Conservation (phyloP, 1,140 invertebrate species). For the Melipona quadrifasciata region DNA sequence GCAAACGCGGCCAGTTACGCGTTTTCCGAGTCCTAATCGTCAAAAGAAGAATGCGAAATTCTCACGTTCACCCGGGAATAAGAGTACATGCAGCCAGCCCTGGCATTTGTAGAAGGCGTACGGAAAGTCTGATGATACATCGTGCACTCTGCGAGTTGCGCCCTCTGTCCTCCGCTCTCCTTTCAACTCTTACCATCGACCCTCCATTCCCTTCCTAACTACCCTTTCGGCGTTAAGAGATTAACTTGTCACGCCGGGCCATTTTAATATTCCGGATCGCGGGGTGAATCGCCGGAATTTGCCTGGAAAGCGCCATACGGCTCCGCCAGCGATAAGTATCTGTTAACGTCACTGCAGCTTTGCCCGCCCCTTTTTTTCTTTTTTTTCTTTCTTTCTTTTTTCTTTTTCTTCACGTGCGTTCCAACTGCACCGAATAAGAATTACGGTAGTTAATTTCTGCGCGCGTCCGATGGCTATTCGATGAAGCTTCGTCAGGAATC, state of each 20-base stretch:
- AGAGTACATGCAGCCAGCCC: conserved; percentile 50
- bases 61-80: conserved; percentile 25
- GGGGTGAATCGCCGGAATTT: conserved; percentile 60
- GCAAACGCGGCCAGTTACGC: not conserved
- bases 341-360: conserved; percentile 54
- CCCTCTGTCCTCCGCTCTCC: conserved; percentile 49
- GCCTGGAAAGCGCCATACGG: conserved; percentile 58
- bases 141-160: conserved; percentile 46
- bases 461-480: conserved; percentile 24
- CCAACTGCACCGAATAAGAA: conserved; percentile 23
- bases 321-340: conserved; percentile 60
- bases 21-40: not conserved
- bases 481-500: conserved; percentile 33
- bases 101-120: conserved; percentile 54
- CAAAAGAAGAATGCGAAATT: conserved; percentile 16
- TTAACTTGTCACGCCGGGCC: conserved; percentile 70
- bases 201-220: conserved; percentile 52
- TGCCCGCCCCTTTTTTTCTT: not conserved
- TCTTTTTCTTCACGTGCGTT: not conserved
- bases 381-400: no score
- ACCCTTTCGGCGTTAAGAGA: conserved; percentile 72
- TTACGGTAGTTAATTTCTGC: conserved; percentile 25
- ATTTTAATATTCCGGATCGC: conserved; percentile 70
- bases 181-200: conserved; percentile 53
- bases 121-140: conserved; percentile 69